Evolutionary conservation across 2,888 invertebrate genomes (phyloP).

Genomic region (Odontocolon sp.): DNA sequence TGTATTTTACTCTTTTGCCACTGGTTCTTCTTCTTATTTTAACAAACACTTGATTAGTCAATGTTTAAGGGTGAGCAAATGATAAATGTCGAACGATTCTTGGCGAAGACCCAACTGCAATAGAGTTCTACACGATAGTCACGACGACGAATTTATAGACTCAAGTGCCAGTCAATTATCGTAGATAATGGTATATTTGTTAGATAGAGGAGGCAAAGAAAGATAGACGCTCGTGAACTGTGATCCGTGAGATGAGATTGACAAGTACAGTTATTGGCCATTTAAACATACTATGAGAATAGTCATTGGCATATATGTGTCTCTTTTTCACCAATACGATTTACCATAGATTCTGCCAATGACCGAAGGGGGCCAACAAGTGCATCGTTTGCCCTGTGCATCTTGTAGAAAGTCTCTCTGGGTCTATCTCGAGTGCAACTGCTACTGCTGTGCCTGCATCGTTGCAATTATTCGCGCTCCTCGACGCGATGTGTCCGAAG

Average conservation of each 20-base stretch:
- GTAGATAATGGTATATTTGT: conserved; percentile 34
- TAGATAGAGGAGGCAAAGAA: conserved; percentile 1
- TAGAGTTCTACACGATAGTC: conserved; percentile 4
- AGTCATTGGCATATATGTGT: too few species aligned
- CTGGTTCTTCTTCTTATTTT: neutral
- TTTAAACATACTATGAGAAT: too few species aligned
- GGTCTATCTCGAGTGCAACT: conserved; percentile 1
- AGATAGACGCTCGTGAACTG: neutral
- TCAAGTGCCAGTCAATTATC: conserved; percentile 24
- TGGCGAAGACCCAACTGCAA: conserved; percentile 15
- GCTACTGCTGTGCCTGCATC: neutral
- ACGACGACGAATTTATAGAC: conserved; percentile 36
- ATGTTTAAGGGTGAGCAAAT: conserved; percentile 25
- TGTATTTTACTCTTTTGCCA: too few species aligned
- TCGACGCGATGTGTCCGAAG: conserved; percentile 37
- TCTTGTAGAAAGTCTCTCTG: conserved; percentile 30
- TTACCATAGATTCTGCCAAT: too few species aligned
- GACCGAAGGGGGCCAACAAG: too few species aligned
- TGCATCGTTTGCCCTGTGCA: too few species aligned
- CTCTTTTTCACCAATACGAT: too few species aligned
- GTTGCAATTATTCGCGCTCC: conserved; percentile 33
- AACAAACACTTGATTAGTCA: conserved; percentile 20
- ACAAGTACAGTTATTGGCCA: too few species aligned
- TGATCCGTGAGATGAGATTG: too few species aligned
- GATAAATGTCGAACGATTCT: conserved; percentile 20